Evolutionary conservation across 2,888 invertebrate genomes (phyloP).

Genomic region (Phortica magna): DNA sequence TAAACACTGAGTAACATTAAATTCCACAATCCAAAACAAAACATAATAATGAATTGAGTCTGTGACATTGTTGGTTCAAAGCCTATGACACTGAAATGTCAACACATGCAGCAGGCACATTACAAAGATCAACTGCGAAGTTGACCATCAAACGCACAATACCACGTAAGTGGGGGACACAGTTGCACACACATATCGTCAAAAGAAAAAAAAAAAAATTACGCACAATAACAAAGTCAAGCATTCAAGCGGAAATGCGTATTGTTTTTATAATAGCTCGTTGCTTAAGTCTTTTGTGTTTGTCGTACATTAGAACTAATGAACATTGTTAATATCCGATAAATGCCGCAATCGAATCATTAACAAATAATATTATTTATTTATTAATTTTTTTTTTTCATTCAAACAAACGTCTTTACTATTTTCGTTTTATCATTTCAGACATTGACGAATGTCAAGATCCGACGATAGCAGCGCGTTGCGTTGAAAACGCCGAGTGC

Average conservation of each 20-base stretch:
- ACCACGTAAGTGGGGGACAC: neutral
- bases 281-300: neutral
- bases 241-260: conserved; percentile 63
- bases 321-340: neutral
- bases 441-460: conserved; percentile 97
- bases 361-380: neutral
- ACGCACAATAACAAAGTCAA: conserved; percentile 34
- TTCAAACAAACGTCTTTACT: conserved; percentile 12
- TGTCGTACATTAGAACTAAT: neutral
- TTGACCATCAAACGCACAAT: neutral
- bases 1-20: neutral
- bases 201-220: conserved; percentile 33
- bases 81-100: conserved; percentile 68
- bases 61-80: conserved; percentile 36
- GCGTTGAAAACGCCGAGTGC: conserved; percentile 95
- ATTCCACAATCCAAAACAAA: neutral
- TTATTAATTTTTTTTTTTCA: conserved; percentile 31
- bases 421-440: conserved; percentile 70
- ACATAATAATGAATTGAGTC: conserved; percentile 12
- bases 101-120: conserved; percentile 29
- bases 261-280: conserved; percentile 26
- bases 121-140: neutral
- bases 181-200: no score
- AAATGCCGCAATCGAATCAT: neutral
- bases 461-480: conserved; percentile 89